Conservation (phyloP, 2,888 invertebrate genomes). For the Chouioia cunea region DNA sequence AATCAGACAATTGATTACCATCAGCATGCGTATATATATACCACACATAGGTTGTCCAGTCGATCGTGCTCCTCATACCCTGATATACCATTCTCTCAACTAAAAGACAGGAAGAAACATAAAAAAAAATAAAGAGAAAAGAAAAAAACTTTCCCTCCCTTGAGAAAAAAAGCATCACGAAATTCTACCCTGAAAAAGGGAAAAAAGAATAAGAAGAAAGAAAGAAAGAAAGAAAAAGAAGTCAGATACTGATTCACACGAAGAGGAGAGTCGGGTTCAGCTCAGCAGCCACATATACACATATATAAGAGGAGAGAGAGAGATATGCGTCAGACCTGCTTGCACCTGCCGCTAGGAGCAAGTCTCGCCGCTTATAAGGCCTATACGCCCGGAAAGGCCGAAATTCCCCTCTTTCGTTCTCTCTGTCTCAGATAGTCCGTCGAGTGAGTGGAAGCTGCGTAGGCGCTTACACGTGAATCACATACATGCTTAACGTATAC, state of each 20-base stretch:
- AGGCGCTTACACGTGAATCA: constrained; percentile 38
- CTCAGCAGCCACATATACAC: not conserved
- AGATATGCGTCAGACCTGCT: too few relatives aligned
- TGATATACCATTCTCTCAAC: too few relatives aligned
- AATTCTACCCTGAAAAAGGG: not conserved
- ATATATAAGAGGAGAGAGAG: not conserved
- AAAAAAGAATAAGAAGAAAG: constrained; percentile 6
- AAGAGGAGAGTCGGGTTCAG: not conserved
- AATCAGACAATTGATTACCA: too few relatives aligned
- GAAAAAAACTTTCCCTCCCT: too few relatives aligned
- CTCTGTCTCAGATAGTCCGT: too few relatives aligned
- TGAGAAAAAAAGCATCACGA: too few relatives aligned
- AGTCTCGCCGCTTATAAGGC: not conserved
- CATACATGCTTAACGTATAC: not conserved
- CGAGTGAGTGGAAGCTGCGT: constrained; percentile 18
- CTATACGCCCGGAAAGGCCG: constrained; percentile 34
- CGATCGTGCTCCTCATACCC: too few relatives aligned
- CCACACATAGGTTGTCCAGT: too few relatives aligned
- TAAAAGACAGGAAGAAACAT: too few relatives aligned
- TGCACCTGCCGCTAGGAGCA: too few relatives aligned
- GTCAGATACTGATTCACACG: not conserved
- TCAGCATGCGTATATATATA: too few relatives aligned
- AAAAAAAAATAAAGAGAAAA: too few relatives aligned
- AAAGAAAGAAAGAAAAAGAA: not conserved
- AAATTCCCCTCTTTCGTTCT: constrained; percentile 27